Evolutionary conservation across 2,113 vertebrate species (phyloP).

Genomic region (Ailuropoda melanoleuca): DNA sequence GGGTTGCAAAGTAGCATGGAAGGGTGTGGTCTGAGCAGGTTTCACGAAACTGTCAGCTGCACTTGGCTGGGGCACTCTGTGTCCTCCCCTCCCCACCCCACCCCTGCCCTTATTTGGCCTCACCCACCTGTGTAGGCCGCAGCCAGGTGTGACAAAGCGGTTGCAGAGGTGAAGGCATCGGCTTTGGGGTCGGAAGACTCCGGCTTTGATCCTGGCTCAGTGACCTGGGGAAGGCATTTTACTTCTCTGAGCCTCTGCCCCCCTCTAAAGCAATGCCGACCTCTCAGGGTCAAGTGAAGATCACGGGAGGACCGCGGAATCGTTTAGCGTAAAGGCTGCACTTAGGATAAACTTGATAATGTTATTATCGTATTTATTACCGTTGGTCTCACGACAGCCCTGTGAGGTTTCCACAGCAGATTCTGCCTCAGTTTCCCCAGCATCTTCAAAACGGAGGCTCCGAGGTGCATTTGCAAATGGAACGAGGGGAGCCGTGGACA

Average conservation of each 20-base stretch:
- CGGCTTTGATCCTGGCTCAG: background rate
- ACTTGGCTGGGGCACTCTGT: background rate
- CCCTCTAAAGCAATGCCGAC: background rate
- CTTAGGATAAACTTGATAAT: background rate
- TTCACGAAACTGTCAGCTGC: background rate
- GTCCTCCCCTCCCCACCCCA: background rate
- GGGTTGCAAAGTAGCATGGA: background rate
- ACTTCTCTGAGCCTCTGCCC: background rate
- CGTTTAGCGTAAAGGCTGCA: background rate
- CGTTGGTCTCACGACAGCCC: background rate
- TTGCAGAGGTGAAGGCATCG: background rate
- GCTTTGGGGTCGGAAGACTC: background rate
- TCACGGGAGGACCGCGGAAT: background rate
- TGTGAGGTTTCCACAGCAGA: background rate
- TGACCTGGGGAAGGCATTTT: background rate
- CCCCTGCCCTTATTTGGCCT: background rate
- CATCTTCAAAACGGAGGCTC: background rate
- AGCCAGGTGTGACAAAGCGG: background rate
- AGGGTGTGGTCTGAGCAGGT: background rate
- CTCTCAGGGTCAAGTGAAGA: background rate
- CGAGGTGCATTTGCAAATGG: background rate
- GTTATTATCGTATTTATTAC: background rate
- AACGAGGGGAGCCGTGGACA: accelerated
- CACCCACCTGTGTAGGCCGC: background rate
- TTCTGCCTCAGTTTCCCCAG: background rate